Percentiles rank a stretch among this genome's conserved stretches.
Evolutionary conservation across 2,797 vertebrate genomes (phyloP).

Genomic region (Betta splendens): DNA sequence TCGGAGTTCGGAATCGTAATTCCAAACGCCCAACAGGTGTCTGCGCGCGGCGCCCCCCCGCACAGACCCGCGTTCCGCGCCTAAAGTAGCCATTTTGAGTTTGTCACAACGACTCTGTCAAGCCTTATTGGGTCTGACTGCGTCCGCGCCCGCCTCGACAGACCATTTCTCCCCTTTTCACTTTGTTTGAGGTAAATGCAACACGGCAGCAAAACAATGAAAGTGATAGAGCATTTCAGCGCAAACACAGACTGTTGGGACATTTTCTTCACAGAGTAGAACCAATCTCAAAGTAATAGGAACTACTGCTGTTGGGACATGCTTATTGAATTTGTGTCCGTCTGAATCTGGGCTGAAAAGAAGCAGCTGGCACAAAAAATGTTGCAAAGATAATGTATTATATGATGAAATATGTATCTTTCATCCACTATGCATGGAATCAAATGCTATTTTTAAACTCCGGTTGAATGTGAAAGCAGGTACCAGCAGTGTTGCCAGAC

Average conservation of each 20-base stretch:
- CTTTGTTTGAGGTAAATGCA: conserved; percentile 66
- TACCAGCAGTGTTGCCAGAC: too few relatives aligned
- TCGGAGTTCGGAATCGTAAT: conserved; percentile 69
- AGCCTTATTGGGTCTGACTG: conserved; percentile 47
- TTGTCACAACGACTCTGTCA: conserved; percentile 50
- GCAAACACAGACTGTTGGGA: conserved; percentile 47
- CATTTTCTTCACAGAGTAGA: conserved; percentile 43
- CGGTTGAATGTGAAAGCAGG: conserved; percentile 9
- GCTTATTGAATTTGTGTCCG: conserved; percentile 48
- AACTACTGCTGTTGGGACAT: conserved; percentile 30
- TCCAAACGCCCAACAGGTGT: conserved; percentile 40
- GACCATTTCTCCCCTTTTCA: conserved; percentile 49
- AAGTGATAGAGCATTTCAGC: conserved; percentile 57
- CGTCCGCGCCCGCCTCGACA: conserved; percentile 37
- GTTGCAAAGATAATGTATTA: conserved; percentile 4
- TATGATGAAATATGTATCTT: conserved; percentile 19
- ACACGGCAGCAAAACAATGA: conserved; percentile 69
- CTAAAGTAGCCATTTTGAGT: conserved; percentile 53
- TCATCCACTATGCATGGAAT: background rate
- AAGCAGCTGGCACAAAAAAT: conserved; percentile 2
- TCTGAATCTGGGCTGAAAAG: conserved; percentile 23
- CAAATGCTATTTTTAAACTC: conserved; percentile 11
- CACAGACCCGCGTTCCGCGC: conserved; percentile 21
- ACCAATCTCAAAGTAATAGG: conserved; percentile 44
- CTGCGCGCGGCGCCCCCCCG: background rate